Evolutionary conservation across 64 coral and sea anemone genomes (phyloP), one percentile per base, ranked within the genome.

Genomic region (Dendronephthya gigantea): DNA sequence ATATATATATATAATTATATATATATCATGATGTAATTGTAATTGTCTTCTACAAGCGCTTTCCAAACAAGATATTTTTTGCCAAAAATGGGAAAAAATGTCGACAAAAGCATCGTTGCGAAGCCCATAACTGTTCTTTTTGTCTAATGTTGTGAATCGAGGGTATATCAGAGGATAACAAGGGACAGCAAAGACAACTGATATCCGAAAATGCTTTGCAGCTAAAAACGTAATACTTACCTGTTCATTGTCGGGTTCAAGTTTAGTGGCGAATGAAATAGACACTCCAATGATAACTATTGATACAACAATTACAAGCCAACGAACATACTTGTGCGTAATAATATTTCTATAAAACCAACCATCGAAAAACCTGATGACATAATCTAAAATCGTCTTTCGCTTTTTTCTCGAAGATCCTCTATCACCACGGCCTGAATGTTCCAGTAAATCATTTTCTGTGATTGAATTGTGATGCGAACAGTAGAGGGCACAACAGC

Each of bases 211-310:
- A n/a, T n/a, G n/a, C n/a, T n/a, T n/a, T n/a, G n/a, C 41, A 45
- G 41, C 4, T 4, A 45, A 11, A 45, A 11, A 45, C 41, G 41
- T 6, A 45, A 45, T 27, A 88, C 89, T 85, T 68, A 91, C 92
- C 87, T 93, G 94, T 39, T 93, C 94, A 59, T 97, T 87, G 40
- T 89, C 89, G 15, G 94, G 94, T 11, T 90, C 62, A 15, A 97
- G 92, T 68, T 87, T 83, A 9, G 86, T 91, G 2, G 94, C 94
- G 91, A 85, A 97, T 30, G 85, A 29, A 27, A 97, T 75, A 0
- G 94, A 88, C 17, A 90, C 87, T 33, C 88, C 86, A 19, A 97
- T 82, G 69, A 97, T 89, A 15, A 91, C 34, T 33, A 90, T 33
- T 28, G 90, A 88, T 2, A 90, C 3, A 9, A 86, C 86, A 19